Base-by-base conservation (phyloP, 2,888 invertebrate species). In the Sinhomidia bicolor region DNA sequence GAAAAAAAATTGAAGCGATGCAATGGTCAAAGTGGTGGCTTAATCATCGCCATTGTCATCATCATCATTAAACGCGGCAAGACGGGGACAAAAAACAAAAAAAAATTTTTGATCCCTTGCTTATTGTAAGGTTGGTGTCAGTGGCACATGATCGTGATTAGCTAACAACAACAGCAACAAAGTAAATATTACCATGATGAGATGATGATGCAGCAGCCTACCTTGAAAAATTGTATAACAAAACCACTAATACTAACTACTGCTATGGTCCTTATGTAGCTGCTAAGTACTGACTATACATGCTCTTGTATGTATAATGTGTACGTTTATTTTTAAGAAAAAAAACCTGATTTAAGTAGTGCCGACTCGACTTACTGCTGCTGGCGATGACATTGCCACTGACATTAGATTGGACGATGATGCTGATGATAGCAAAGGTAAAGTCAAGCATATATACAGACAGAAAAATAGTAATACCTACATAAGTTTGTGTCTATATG, bases 261-360 rank as follows among this genome's bases (percentile, higher is more conserved):
- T 36, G 12, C 10, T 60, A 60, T 23, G 6, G 6, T 23, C 10
- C 17, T n/a, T n/a, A n/a, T n/a, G n/a, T n/a, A n/a, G n/a, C 36
- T 17, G 41, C 6, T 68, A 2, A 65, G 29, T 12, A 68, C 68
- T 68, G 36, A 1, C 17, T 36, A 4, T 68, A 14, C 1, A n/a
- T 65, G 65, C 23, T 14, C 14, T 65, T 17, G n/a, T 32, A 65
- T 9, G 36, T 62, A 26, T 60, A 26, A 10, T 26, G 2, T 60
- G 60, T 7, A 9, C n/a, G 26, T 29, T 23, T 76, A 62, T 78
- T 76, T 78, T 47, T 51, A 32, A 41, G 47, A 17, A 51, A 12
- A 51, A 86, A 86, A 86, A 86, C 86, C 86, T 86, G 86, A 80
- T 86, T 80, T 80, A 71, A 80, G 79, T 57, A 36, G 57, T 80